Conservation (phyloP, 2,113 vertebrate genomes). For the Percopsis transmontana region DNA sequence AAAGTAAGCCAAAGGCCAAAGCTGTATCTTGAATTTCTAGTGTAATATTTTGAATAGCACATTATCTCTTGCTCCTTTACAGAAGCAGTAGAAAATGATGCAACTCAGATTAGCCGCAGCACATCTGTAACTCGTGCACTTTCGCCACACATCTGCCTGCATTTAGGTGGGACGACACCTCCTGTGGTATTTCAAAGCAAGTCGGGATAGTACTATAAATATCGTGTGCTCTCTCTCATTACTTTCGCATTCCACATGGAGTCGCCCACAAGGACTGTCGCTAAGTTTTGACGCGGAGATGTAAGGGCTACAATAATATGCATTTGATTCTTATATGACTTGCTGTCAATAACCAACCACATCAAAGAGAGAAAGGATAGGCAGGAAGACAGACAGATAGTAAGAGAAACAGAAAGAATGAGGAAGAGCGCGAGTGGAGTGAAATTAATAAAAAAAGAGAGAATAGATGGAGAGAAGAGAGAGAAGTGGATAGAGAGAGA, state of each 20-base stretch:
- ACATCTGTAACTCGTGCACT: slow-evolving; percentile 4
- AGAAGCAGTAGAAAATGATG: slow-evolving; percentile 1
- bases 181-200: slow-evolving; percentile 26
- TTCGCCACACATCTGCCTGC: slow-evolving; percentile 30
- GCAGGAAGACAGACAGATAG: not conserved
- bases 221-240: slow-evolving; percentile 42
- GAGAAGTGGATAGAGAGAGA: slow-evolving; percentile 38
- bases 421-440: too few relatives aligned
- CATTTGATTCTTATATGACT: slow-evolving; percentile 52
- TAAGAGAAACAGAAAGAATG: not conserved
- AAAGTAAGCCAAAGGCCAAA: not conserved
- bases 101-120: slow-evolving; percentile 23
- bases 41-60: slow-evolving; percentile 6
- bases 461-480: slow-evolving; percentile 48
- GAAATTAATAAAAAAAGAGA: slow-evolving; percentile 43
- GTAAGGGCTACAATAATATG: slow-evolving; percentile 56
- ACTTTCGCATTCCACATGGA: slow-evolving; percentile 11
- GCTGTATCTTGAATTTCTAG: not conserved
- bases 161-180: slow-evolving; percentile 26
- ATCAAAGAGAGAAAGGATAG: too few relatives aligned
- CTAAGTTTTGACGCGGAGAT: slow-evolving; percentile 53
- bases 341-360: slow-evolving; percentile 37
- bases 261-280: slow-evolving; percentile 50
- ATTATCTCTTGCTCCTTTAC: slow-evolving; percentile 21
- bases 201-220: slow-evolving; percentile 29